Percentiles rank a stretch among this genome's conserved stretches.
Evolutionary conservation across 2,113 vertebrate species (phyloP).

Genomic region (Misgurnus mizolepis): DNA sequence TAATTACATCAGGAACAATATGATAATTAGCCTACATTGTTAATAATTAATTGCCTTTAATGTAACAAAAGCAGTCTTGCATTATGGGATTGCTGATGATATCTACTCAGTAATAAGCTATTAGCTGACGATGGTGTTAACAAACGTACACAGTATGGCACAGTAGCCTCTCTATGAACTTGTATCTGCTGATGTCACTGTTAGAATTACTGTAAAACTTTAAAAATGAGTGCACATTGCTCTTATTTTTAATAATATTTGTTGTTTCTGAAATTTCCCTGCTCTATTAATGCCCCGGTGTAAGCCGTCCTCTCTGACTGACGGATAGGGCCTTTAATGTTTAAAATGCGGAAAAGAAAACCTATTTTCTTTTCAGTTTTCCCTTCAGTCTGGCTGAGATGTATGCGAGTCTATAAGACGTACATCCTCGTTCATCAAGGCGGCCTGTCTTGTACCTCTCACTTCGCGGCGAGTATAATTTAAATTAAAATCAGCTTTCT

Average conservation of each 20-base stretch:
- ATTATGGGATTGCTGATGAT: slow-evolving; percentile 4
- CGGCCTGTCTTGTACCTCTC: neutral
- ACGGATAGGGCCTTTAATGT: slow-evolving; percentile 4
- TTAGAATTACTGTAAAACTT: no score
- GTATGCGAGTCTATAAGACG: neutral
- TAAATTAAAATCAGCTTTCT: slow-evolving; percentile 21
- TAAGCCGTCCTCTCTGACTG: neutral
- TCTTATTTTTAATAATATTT: neutral
- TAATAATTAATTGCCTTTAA: slow-evolving; percentile 69
- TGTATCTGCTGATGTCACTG: no score
- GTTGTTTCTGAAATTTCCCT: neutral
- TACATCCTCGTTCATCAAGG: slow-evolving; percentile 11
- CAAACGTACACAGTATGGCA: slow-evolving; percentile 39
- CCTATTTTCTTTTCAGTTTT: slow-evolving; percentile 8
- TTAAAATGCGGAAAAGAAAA: slow-evolving; percentile 9
- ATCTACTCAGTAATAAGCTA: slow-evolving; percentile 61
- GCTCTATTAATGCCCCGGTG: no score
- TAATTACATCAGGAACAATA: slow-evolving; percentile 70
- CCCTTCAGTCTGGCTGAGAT: neutral
- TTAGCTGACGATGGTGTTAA: slow-evolving; percentile 39
- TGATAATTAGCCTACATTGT: slow-evolving; percentile 73
- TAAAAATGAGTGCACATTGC: no score
- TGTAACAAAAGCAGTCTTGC: neutral
- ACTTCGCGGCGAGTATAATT: neutral
- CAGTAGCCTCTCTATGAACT: neutral